These are phyloP conservation scores for Xestia xanthographa DNA, from an alignment of 2,888 invertebrate genomes.

Conservation along the genomic window DNA sequence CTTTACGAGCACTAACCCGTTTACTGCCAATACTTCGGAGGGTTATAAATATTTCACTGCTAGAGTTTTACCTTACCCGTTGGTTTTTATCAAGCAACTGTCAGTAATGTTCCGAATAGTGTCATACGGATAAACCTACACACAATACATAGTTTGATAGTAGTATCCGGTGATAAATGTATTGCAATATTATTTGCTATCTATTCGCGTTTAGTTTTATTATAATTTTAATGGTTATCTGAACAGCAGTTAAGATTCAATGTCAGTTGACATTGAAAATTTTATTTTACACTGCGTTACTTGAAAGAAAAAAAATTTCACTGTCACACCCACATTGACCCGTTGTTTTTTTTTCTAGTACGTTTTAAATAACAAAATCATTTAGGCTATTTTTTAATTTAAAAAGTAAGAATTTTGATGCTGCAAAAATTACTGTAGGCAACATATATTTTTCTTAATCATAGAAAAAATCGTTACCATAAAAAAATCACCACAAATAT, in stretches of 20 bases:
- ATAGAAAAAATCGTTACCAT: background rate
- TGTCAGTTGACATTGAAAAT: background rate
- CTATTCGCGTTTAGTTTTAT: slow-evolving; percentile 1
- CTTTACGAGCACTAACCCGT: slow-evolving; percentile 50
- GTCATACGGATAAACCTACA: slow-evolving; percentile 58
- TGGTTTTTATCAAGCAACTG: slow-evolving; percentile 50
- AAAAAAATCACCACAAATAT: background rate
- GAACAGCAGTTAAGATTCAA: background rate
- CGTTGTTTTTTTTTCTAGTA: background rate
- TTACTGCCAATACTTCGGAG: slow-evolving; percentile 37
- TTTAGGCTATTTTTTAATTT: background rate
- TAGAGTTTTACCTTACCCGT: slow-evolving; percentile 1
- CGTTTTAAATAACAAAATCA: fast-evolving
- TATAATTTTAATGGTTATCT: slow-evolving; percentile 19
- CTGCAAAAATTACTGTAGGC: background rate
- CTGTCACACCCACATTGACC: slow-evolving; percentile 5
- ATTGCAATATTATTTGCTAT: slow-evolving; percentile 44
- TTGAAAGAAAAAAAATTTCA: background rate
- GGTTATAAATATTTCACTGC: slow-evolving; percentile 53
- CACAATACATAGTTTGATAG: slow-evolving; percentile 54
- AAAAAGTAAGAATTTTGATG: too few species aligned
- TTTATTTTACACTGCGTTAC: background rate
- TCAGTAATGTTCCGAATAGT: slow-evolving; percentile 26
- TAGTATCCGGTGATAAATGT: slow-evolving; percentile 61
- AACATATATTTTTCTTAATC: background rate